Base-by-base conservation (phyloP, 2,113 vertebrate species). In the Rhinolophus ferrumequinum region DNA sequence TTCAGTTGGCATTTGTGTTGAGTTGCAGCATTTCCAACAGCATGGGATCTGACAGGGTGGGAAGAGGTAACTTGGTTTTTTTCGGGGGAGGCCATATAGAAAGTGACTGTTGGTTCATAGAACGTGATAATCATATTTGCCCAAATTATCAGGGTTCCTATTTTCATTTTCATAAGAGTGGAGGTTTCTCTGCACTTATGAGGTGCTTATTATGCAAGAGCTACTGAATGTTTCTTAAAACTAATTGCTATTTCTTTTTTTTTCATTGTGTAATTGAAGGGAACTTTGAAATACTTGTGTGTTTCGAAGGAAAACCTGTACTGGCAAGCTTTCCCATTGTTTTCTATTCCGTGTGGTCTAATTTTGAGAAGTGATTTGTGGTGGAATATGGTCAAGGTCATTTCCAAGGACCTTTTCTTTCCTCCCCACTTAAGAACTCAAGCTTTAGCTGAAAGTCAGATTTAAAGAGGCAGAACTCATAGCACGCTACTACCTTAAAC, bases 341-440 rank as follows among this genome's bases (percentile, higher is more conserved):
- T 96, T 88, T 90, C 33, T 94, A 4, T 77, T 92, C 75, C 92
- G 60, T 87, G 86, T 69, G 81, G 60, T 58, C 67, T 76, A 97
- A 94, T 81, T 93, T 62, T 58, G 6, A 88, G 80, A 67, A 97
- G 24, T 95, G 79, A 92, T 69, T 92, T n/a, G 84, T 97, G 70
- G 33, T 96, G 94, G 88, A 97, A 96, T 98, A 98, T 94, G 96
- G 30, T 97, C 97, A 98, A 98, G 98, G 98, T 97, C 98, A 98
- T 73, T 92, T 97, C 94, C 97, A 98, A 98, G 97, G 97, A 94
- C 98, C 96, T 98, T 98, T 69, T 58, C 96, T 88, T n/a, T 69
- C 60, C 58, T 92, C 52, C 75, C 64, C 6, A 96, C 58, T 73
- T 96, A 84, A 97, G 90, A 96, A 95, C 97, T 98, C 94, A 98